Conservation (phyloP, 2,888 invertebrate species). For the Cheilosia soror region DNA sequence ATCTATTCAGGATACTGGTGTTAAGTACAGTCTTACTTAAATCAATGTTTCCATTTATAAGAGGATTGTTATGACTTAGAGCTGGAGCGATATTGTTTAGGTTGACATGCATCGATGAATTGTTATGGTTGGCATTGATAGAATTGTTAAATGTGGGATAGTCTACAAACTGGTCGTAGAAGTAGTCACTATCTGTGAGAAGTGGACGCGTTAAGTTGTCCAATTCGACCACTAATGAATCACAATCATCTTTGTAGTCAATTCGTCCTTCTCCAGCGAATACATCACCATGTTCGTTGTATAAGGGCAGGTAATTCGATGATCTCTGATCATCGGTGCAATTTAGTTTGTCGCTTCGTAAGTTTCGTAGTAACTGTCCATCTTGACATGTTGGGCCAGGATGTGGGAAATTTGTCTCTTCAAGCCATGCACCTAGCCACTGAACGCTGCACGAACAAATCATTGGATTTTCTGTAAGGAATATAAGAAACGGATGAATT, state of each 20-base stretch:
- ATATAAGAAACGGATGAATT: slow-evolving; percentile 8
- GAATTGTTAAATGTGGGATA: slow-evolving; percentile 88
- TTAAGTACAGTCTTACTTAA: slow-evolving; percentile 83
- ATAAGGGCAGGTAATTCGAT: slow-evolving; percentile 85
- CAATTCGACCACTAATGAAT: slow-evolving; percentile 82
- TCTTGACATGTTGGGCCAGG: slow-evolving; percentile 91
- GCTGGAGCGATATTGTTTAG: slow-evolving; percentile 85
- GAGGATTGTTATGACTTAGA: slow-evolving; percentile 82
- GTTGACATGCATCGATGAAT: slow-evolving; percentile 75
- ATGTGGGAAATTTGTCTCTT: slow-evolving; percentile 88
- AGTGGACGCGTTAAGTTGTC: slow-evolving; percentile 86
- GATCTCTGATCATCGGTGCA: slow-evolving; percentile 84
- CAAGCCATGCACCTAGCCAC: slow-evolving; percentile 93
- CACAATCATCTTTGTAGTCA: slow-evolving; percentile 84
- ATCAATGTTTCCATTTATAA: slow-evolving; percentile 86
- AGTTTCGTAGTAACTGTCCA: slow-evolving; percentile 90
- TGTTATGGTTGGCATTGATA: slow-evolving; percentile 78
- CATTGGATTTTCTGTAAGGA: slow-evolving; percentile 90
- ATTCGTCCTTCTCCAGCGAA: slow-evolving; percentile 85
- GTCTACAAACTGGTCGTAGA: slow-evolving; percentile 93
- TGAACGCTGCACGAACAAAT: slow-evolving; percentile 92
- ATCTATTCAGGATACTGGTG: slow-evolving; percentile 82
- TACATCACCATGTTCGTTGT: slow-evolving; percentile 89
- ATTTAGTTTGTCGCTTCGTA: slow-evolving; percentile 88
- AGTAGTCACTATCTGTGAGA: slow-evolving; percentile 91